Percentiles rank a stretch among this genome's conserved stretches.
phyloP scores from a whole-genome alignment of 2,888 invertebrate genomes.

The Anticlea derivata region DNA sequence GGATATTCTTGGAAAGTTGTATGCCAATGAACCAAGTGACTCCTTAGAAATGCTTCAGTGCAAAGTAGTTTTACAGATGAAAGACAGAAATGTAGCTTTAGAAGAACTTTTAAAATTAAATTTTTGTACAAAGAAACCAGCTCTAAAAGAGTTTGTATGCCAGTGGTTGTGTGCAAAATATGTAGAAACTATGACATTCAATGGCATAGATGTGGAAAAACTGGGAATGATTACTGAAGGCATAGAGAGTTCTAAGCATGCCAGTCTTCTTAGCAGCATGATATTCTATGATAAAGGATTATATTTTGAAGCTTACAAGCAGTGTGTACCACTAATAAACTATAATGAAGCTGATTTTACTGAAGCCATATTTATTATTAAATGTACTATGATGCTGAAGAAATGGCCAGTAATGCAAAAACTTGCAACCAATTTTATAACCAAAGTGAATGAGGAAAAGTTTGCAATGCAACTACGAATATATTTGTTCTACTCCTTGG shows the following conservation, averaged over 20 bases:
- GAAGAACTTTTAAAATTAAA: constrained; percentile 56
- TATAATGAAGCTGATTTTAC: constrained; percentile 64
- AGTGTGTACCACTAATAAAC: constrained; percentile 71
- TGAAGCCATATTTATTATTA: constrained; percentile 67
- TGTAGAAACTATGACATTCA: constrained; percentile 58
- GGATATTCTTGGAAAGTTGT: constrained; percentile 48
- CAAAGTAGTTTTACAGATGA: constrained; percentile 62
- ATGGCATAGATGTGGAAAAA: constrained; percentile 66
- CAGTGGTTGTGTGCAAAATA: constrained; percentile 63
- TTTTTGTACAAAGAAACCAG: constrained; percentile 58
- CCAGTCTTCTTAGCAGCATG: constrained; percentile 85
- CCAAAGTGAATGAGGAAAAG: constrained; percentile 58
- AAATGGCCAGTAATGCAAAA: constrained; percentile 73
- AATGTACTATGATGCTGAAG: constrained; percentile 66
- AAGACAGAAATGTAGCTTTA: constrained; percentile 49
- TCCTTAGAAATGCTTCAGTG: constrained; percentile 57
- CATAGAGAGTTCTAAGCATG: constrained; percentile 85
- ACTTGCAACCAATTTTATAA: constrained; percentile 66
- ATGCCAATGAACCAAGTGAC: constrained; percentile 51
- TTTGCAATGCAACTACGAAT: constrained; percentile 55
- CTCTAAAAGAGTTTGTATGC: constrained; percentile 65
- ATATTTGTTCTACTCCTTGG: constrained; percentile 60
- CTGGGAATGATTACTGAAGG: constrained; percentile 79
- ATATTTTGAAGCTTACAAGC: constrained; percentile 81
- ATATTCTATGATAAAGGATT: constrained; percentile 76